These are phyloP conservation scores for Xylocampa areola DNA, from an alignment of 2,888 invertebrate species.

Conservation along the genomic window DNA sequence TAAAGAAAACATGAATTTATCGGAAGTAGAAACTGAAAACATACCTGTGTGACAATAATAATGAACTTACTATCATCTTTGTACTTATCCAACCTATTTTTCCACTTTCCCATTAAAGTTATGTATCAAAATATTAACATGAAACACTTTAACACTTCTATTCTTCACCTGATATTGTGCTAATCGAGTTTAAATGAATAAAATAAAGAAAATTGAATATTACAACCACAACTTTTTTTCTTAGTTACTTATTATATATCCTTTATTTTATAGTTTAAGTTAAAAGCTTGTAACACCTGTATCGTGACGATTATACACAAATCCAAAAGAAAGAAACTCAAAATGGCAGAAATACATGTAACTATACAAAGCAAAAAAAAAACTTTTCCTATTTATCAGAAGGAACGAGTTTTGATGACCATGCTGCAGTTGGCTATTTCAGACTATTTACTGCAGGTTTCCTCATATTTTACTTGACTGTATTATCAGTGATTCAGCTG, in stretches of 20 bases:
- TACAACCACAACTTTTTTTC: slow-evolving; percentile 11
- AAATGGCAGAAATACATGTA: no score
- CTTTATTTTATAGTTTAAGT: no score
- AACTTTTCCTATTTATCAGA: no score
- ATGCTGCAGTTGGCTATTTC: no score
- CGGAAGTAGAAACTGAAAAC: slow-evolving; percentile 31
- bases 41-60: slow-evolving; percentile 80
- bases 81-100: slow-evolving; percentile 76
- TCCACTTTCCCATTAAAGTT: slow-evolving; percentile 82
- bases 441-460: no score
- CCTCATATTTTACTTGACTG: no score
- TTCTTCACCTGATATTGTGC: slow-evolving; percentile 64
- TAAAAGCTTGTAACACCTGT: no score
- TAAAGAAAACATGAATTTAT: slow-evolving; percentile 43
- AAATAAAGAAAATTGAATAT: slow-evolving; percentile 52
- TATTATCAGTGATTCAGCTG: no score
- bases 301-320: no score
- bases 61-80: slow-evolving; percentile 66
- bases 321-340: no score
- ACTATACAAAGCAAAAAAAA: no score
- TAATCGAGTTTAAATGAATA: slow-evolving; percentile 63
- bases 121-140: slow-evolving; percentile 41
- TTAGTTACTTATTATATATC: background rate
- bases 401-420: no score
- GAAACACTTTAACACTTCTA: slow-evolving; percentile 55